These are phyloP conservation scores for Ptiloglossa arizonensis DNA, from an alignment of 1,140 invertebrate genomes.

Conservation along the genomic window DNA sequence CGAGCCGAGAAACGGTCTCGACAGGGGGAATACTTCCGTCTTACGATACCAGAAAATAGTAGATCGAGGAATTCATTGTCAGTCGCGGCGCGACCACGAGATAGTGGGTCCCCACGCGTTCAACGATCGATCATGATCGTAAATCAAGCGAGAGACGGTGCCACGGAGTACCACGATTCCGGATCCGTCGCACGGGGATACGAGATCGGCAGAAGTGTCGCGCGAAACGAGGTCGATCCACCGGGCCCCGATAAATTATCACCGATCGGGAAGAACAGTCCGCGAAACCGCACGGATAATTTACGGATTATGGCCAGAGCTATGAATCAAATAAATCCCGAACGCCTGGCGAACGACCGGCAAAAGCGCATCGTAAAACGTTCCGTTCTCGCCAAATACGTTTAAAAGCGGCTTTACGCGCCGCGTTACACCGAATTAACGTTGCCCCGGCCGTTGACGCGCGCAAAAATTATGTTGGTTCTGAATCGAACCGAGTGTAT, in stretches of 20 bases:
- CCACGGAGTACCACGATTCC: conserved; percentile 57
- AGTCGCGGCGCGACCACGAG: conserved; percentile 47
- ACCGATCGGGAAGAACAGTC: conserved; percentile 29
- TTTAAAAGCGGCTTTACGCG: neutral
- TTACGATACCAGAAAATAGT: conserved; percentile 1
- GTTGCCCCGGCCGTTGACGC: neutral
- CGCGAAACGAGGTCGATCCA: conserved; percentile 51
- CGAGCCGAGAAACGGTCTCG: neutral
- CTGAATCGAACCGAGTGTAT: too few species aligned
- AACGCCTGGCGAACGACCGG: neutral
- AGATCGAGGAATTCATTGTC: conserved; percentile 56
- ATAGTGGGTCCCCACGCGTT: conserved; percentile 59
- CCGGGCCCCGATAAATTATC: conserved; percentile 51
- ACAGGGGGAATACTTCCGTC: neutral
- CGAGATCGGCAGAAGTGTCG: conserved; percentile 38
- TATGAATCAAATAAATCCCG: conserved; percentile 20
- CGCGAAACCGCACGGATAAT: conserved; percentile 34
- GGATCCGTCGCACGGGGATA: conserved; percentile 21
- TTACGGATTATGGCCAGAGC: conserved; percentile 13
- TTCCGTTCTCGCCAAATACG: neutral
- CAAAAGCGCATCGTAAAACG: neutral
- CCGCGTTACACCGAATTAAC: neutral
- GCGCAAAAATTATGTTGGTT: neutral
- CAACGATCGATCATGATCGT: conserved; percentile 67
- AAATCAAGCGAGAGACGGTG: conserved; percentile 70